Base-by-base conservation (phyloP, 2,888 invertebrate genomes). In the Mactromeris polynyma region DNA sequence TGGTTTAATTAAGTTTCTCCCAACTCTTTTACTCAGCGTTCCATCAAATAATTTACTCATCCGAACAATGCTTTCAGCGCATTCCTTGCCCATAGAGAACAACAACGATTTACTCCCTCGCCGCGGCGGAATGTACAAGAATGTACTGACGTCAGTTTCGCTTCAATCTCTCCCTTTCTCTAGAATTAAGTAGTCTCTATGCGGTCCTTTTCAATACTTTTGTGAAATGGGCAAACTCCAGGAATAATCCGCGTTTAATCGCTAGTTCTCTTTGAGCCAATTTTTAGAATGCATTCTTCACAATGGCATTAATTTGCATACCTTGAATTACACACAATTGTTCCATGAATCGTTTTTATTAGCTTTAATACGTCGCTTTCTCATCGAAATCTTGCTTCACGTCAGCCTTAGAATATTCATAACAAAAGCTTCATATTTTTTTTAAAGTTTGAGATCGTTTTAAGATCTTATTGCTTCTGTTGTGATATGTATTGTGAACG, bases 21-120 rank as follows among this genome's bases (percentile, higher is more conserved):
- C 73, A 33, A 33, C 73, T 11, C 73, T 11, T 73, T 36, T 73
- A 73, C 73, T 73, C 73, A 36, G 9, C 73, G 26, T 73, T 73
- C 73, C 73, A 36, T 33, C 31, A 73, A 33, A 73, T 73, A 33
- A 33, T 33, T 33, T 36, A 73, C 17, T 73, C 73, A 83, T 83
- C 19, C 51, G 83, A 58, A 73, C 40, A 83, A 83, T 83, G 83
- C 83, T 83, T 83, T 83, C 42, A 77, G 21, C 51, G 17, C 6
- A 83, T 46, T 83, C 17, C n/a, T 73, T 31, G 77, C 26, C 77
- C 73, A 21, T 19, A 33, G 69, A 33, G 31, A 31, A 31, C 31
- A 14, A 33, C 31, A 31, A 69, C 69, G 33, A 33, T 3, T 33
- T 33, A 26, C 33, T 19, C 36, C 36, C 31, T 14, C 73, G 33